Conservation (phyloP, 2,113 vertebrate species). For the Peromyscus maniculatus region DNA sequence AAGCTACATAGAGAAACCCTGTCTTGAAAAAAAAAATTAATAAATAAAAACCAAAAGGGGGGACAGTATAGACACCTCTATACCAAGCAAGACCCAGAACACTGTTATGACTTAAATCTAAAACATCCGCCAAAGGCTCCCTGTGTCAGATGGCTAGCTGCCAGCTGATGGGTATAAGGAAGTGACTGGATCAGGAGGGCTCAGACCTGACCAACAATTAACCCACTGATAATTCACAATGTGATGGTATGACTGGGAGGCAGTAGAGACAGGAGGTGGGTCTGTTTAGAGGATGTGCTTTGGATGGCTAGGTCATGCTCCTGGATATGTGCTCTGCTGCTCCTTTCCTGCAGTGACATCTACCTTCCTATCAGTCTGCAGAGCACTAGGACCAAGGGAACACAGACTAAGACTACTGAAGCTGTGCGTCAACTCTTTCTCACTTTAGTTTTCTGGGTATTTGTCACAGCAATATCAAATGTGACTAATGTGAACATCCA, state of each 20-base stretch:
- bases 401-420: background rate
- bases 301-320: background rate
- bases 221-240: background rate
- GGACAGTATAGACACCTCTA: slow-evolving; percentile 31
- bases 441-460: background rate
- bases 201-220: background rate
- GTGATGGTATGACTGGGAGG: background rate
- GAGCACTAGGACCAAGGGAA: background rate
- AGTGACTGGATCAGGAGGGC: background rate
- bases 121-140: background rate
- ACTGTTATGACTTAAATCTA: background rate
- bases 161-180: background rate
- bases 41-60: no score
- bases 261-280: background rate
- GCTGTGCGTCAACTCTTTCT: no score
- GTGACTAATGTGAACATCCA: background rate
- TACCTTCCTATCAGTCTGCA: background rate
- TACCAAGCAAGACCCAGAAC: background rate
- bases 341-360: background rate
- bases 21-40: no score
- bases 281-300: background rate
- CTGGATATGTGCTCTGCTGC: background rate
- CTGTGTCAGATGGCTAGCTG: background rate
- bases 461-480: background rate
- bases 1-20: no score